Evolutionary conservation across 1,140 invertebrate species (phyloP), one percentile per base, ranked within the genome.

Genomic region (Calephelis nemesis): DNA sequence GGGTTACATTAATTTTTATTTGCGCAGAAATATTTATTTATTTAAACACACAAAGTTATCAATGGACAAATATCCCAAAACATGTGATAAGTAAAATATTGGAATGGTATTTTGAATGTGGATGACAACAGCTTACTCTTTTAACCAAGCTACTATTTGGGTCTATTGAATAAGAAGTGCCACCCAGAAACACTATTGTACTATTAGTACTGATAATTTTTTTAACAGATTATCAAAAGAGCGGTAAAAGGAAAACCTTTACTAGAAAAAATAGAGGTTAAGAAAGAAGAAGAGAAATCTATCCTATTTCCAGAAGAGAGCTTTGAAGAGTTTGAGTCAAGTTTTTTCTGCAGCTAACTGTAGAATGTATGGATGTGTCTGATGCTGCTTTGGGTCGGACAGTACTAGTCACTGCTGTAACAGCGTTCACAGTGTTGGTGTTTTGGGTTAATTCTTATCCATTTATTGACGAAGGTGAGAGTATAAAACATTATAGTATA

Each of bases 361-460:
- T 58, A 47, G 11, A 7, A 65, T 65, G 13, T 83, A 89, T 89
- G 87, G 87, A 89, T 71, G 72, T 88, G 65, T 66, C 83, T 40
- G 88, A 92, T 74, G 81, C 83, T 5, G 50, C 77, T 63, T 73
- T 93, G 49, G 95, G 95, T 49, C 94, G 94, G 85, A 68, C 93
- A 48, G 87, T 95, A 74, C 84, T 95, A 68, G 88, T 94, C 70
- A 71, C 91, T 19, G 93, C 93, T 10, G 81, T 93, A 4, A 75
- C 91, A 19, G 73, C 94, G 49, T 95, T 95, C 78, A 52, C 93
- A 1, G 93, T 95, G 72, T 94, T 95, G 68, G 93, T 95, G 39
- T 82, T 95, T 67, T 96, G 95, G 95, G 84, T 96, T 13, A 93
- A 95, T 50, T 93, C 94, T 42, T 91, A 95, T 65, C 95, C 95